A percentile compares a stretch with the other conserved stretches of the same genome.
Conservation (phyloP, 2,797 vertebrate species). For the Tachyglossus aculeatus region DNA sequence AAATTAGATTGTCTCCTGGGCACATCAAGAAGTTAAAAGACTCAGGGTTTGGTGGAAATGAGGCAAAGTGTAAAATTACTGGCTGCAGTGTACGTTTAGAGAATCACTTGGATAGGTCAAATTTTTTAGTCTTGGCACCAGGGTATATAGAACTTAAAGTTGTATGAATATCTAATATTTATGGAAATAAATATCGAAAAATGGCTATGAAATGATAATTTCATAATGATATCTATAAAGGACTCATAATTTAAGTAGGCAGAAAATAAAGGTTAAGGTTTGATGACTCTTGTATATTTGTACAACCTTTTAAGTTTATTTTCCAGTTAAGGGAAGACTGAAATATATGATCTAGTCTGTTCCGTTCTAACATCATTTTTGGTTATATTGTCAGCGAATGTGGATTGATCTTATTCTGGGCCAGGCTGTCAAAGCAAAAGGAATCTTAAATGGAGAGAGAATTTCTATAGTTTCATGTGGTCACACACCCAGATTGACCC, state of each 20-base stretch:
- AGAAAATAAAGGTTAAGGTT: constrained; percentile 51
- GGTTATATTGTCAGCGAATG: no score
- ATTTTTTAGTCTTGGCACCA: constrained; percentile 85
- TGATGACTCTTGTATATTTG: constrained; percentile 58
- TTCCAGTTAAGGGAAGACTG: constrained; percentile 58
- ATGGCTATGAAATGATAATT: constrained; percentile 44
- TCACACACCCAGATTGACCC: no score
- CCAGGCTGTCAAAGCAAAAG: no score
- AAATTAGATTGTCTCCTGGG: constrained; percentile 70
- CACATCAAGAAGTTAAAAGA: constrained; percentile 69
- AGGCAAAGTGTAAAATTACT: constrained; percentile 75
- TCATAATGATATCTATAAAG: constrained; percentile 48
- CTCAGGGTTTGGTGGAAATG: constrained; percentile 77
- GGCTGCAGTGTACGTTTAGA: constrained; percentile 88
- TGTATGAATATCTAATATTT: constrained; percentile 78
- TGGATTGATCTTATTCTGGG: no score
- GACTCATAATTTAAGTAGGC: constrained; percentile 70
- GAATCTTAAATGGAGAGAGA: no score
- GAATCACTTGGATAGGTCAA: constrained; percentile 81
- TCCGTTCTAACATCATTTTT: no score
- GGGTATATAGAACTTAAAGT: constrained; percentile 77
- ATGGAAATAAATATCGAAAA: constrained; percentile 74
- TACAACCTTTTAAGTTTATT: constrained; percentile 61
- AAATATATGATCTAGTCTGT: no score
- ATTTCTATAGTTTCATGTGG: no score